Percentiles rank a stretch among this genome's conserved stretches.
Evolutionary conservation across 2,113 vertebrate genomes (phyloP).

Genomic region (Speoplatyrhinus poulsoni): DNA sequence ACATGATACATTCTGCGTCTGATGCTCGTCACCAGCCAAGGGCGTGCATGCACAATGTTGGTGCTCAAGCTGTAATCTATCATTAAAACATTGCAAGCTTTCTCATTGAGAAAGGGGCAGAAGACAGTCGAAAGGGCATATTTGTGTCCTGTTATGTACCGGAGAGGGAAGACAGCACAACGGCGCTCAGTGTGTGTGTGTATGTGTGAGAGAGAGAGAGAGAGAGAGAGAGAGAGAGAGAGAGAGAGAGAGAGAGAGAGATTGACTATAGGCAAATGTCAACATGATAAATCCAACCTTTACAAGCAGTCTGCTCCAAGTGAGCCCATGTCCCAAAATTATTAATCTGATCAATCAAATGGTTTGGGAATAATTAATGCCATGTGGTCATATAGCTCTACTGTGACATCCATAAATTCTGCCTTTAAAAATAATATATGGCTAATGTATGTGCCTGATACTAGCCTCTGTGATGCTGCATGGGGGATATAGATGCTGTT

Average conservation of each 20-base stretch:
- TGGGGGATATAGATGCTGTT: slow-evolving; percentile 47
- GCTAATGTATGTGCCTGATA: slow-evolving; percentile 55
- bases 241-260: slow-evolving; percentile 22
- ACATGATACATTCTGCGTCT: slow-evolving; percentile 45
- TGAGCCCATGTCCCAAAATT: slow-evolving; percentile 70
- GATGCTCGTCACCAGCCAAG: slow-evolving; percentile 45
- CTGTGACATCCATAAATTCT: slow-evolving; percentile 72
- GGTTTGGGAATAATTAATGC: slow-evolving; percentile 78
- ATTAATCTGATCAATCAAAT: slow-evolving; percentile 78
- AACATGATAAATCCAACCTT: slow-evolving; percentile 83
- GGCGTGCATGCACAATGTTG: slow-evolving; percentile 54
- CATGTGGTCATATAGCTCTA: slow-evolving; percentile 57
- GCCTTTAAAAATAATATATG: slow-evolving; percentile 65
- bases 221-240: slow-evolving; percentile 8
- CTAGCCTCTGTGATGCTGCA: slow-evolving; percentile 44
- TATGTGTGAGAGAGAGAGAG: slow-evolving; percentile 27
- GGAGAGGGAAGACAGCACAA: slow-evolving; percentile 41
- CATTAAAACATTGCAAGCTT: slow-evolving; percentile 57
- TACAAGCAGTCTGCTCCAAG: slow-evolving; percentile 70
- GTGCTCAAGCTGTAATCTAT: slow-evolving; percentile 62
- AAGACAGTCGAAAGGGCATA: slow-evolving; percentile 68
- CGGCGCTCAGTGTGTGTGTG: slow-evolving; percentile 33
- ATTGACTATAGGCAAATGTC: slow-evolving; percentile 75
- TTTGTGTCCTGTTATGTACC: slow-evolving; percentile 58
- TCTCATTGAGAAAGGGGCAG: slow-evolving; percentile 57